Conservation (phyloP, 2,797 vertebrate species). For the Neomorphus geoffroyi region DNA sequence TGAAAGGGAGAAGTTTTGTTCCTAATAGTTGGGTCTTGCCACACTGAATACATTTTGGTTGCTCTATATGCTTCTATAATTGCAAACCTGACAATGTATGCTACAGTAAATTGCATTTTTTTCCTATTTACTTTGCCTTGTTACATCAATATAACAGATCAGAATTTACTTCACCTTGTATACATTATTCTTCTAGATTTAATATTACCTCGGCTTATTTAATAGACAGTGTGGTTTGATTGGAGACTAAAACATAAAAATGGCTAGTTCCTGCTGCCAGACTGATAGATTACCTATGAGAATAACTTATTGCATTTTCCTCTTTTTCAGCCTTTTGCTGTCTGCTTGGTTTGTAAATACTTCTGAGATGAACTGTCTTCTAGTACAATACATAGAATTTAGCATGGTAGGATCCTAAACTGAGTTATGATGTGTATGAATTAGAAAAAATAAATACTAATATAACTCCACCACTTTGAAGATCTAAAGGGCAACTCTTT, state of each 20-base stretch:
- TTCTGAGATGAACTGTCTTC: background rate
- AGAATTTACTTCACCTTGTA: background rate
- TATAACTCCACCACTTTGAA: background rate
- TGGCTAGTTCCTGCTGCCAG: background rate
- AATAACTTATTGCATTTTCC: background rate
- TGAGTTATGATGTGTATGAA: background rate
- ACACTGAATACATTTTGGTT: background rate
- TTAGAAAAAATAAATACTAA: background rate
- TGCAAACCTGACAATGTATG: background rate
- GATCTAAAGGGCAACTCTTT: background rate
- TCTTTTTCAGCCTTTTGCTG: background rate
- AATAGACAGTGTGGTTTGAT: background rate
- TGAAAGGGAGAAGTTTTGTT: background rate
- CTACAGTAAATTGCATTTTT: background rate
- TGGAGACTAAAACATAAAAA: background rate
- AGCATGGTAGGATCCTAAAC: background rate
- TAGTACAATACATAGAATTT: background rate
- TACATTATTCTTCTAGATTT: background rate
- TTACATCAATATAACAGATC: background rate
- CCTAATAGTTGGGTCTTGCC: background rate
- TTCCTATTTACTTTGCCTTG: background rate
- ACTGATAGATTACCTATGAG: background rate
- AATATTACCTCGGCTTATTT: background rate
- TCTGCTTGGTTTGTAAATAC: background rate
- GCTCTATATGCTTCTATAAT: background rate